Conservation (phyloP, 2,888 invertebrate genomes). For the Pandemis corylana region DNA sequence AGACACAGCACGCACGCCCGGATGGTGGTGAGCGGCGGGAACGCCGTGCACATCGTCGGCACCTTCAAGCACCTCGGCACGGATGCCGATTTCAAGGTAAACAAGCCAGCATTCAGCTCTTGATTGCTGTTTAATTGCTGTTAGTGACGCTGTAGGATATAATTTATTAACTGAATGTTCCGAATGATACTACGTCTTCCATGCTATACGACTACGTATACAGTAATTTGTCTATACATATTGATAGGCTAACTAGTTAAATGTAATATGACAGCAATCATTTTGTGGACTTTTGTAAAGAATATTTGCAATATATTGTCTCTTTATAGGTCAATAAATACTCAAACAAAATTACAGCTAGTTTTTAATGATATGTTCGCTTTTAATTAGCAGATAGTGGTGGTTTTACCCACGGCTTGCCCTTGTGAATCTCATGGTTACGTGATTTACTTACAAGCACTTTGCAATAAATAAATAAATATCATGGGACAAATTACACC, state of each 20-base stretch:
- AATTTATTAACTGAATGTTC: neutral
- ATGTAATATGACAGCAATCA: no score
- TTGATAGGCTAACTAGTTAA: no score
- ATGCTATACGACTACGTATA: no score
- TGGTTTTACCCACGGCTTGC: neutral
- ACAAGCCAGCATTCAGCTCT: conserved; percentile 20
- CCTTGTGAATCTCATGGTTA: neutral
- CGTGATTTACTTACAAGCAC: neutral
- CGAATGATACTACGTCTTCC: neutral
- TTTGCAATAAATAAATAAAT: no score
- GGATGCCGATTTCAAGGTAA: conserved; percentile 91
- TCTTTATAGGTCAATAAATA: neutral
- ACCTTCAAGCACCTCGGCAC: conserved; percentile 89
- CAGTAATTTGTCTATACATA: no score
- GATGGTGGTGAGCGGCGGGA: conserved; percentile 91
- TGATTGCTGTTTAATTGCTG: conserved; percentile 16
- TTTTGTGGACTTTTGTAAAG: no score
- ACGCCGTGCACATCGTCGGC: conserved; percentile 91
- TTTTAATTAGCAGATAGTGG: neutral
- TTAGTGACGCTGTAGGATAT: neutral
- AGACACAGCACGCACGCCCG: conserved; percentile 91
- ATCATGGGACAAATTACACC: no score
- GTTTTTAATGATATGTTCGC: neutral
- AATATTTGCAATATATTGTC: no score
- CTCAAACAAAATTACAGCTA: neutral